Evolutionary conservation across 1,140 invertebrate species (phyloP).

Genomic region (Cotesia vestalis): DNA sequence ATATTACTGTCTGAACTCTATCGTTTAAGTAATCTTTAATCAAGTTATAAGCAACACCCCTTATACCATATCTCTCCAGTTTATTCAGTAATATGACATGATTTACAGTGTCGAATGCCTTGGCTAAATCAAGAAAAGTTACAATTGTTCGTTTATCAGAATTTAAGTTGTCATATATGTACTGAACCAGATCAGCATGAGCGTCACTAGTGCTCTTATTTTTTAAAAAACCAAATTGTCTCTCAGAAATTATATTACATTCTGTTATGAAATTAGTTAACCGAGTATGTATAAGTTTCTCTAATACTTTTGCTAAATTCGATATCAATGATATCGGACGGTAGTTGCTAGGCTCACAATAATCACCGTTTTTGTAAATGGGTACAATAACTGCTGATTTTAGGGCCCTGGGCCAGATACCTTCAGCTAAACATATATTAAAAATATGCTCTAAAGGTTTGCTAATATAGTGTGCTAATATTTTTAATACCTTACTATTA

Average conservation of each 20-base stretch:
- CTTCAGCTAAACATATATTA: neutral
- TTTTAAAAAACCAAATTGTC: neutral
- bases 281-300: neutral
- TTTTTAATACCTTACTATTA: slow-evolving; percentile 9
- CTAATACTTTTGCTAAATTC: neutral
- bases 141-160: slow-evolving; percentile 8
- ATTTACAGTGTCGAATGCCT: neutral
- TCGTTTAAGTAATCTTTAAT: neutral
- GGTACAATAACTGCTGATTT: neutral
- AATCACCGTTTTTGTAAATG: neutral
- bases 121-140: neutral
- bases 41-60: neutral
- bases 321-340: neutral
- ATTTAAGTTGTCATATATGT: slow-evolving; percentile 4
- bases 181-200: neutral
- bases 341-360: neutral
- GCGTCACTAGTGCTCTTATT: neutral
- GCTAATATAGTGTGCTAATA: neutral
- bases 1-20: neutral
- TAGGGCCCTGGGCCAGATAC: neutral
- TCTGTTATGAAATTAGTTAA: neutral
- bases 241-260: neutral
- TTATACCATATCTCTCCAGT: neutral
- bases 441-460: neutral
- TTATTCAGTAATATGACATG: no score